Conservation (phyloP, 2,113 vertebrate species). For the Lagopus muta region DNA sequence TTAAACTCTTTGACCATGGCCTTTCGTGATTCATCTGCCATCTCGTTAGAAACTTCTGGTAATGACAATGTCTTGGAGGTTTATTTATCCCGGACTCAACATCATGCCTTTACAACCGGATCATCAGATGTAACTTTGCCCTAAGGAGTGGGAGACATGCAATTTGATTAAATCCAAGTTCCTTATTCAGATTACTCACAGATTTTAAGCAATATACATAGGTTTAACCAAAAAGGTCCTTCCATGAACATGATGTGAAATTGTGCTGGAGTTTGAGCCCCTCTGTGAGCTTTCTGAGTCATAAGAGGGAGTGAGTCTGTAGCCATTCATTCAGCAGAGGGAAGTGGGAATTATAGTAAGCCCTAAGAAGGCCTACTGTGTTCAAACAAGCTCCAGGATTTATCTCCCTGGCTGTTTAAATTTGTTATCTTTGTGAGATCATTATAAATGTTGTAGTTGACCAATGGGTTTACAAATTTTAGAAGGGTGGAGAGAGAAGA, state of each 20-base stretch:
- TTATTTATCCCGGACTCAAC: not conserved
- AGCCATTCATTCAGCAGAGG: not conserved
- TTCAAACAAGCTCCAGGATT: not conserved
- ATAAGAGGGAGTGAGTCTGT: not conserved
- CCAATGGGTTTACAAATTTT: not conserved
- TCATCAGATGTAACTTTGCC: not conserved
- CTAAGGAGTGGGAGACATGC: not conserved
- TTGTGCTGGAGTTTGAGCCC: not conserved
- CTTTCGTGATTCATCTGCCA: not conserved
- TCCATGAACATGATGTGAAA: not conserved
- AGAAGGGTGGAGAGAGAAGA: not conserved
- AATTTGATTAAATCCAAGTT: not conserved
- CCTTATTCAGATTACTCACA: not conserved
- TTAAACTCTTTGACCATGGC: not conserved
- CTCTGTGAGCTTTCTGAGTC: not conserved
- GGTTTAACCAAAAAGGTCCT: not conserved
- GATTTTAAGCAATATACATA: not conserved
- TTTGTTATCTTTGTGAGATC: not conserved
- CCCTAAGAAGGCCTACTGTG: not conserved
- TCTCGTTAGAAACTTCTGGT: not conserved
- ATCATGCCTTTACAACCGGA: not conserved
- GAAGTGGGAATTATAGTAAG: not conserved
- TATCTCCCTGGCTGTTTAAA: not conserved
- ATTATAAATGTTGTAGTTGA: not conserved
- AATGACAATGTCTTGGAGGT: not conserved